Evolutionary conservation across 2,797 vertebrate species (phyloP), one percentile per base, ranked within the genome.

Genomic region (Molothrus ater): DNA sequence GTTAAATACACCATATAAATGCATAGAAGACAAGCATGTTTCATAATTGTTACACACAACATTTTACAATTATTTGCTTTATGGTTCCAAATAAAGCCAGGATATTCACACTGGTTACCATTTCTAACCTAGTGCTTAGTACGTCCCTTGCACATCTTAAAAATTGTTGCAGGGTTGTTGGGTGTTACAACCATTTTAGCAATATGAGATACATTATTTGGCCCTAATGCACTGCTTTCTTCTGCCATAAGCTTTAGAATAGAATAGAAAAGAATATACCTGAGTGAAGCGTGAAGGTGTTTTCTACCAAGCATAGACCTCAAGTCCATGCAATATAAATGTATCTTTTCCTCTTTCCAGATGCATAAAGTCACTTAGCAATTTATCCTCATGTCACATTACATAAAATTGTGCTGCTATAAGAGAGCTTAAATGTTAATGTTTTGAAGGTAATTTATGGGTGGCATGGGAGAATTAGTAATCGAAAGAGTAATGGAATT

Each of bases 401-500:
- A 90, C 82, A 79, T 91, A 92, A 95, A 96, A 90, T 54, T 97
- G 38, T 91, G 69, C 76, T 94, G 85, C 70, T 94, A 19, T 90
- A 95, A 92, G 60, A 69, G 40, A 92, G 38, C 74, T 95, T 96
- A 94, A 96, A 96, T 84, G 80, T 79, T 95, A 86, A 94, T 89
- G 78, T 95, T 96, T 96, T 94, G 89, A 88, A 96, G 82, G 74
- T 91, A 96, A 97, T 97, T 97, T 97, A 97, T 96, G 95, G 84
- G 93, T 96, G 72, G 81, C 78, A 86, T 97, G 97, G 97, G 96
- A 98, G 93, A 97, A 94, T 95, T 96, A 87, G 87, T 97, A 97
- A 97, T 96, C 69, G 84, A 96, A 97, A 92, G 80, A 95, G 89
- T 95, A 96, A 96, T 84, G 94, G 90, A 93, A 98, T 98, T 98